phyloP scores from a whole-genome alignment of 64 coral and sea anemone genomes.

The Porites lutea region DNA sequence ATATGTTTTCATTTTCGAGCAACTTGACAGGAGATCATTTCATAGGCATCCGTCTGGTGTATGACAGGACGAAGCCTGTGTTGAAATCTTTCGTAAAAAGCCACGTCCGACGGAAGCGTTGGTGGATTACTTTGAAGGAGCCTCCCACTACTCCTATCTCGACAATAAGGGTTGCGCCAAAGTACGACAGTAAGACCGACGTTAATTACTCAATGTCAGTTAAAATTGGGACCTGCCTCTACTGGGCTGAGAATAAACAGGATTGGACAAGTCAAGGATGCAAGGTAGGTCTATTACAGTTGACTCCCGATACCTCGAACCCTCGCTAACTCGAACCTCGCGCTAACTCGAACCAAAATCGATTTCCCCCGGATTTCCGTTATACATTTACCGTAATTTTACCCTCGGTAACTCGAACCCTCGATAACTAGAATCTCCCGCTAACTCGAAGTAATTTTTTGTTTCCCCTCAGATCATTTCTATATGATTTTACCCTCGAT shows the following conservation, averaged over 20 bases:
- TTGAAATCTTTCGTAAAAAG: background rate
- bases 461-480: too few relatives aligned
- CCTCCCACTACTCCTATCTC: slow-evolving; percentile 49
- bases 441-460: too few relatives aligned
- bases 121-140: slow-evolving; percentile 45
- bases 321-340: too few relatives aligned
- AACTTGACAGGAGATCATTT: background rate
- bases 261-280: slow-evolving; percentile 60
- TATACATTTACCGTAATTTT: too few relatives aligned
- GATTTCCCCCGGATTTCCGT: too few relatives aligned
- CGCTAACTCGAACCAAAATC: too few relatives aligned
- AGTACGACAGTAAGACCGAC: slow-evolving; percentile 3
- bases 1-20: slow-evolving; percentile 1
- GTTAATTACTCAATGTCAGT: slow-evolving; percentile 37
- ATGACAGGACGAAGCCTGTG: background rate
- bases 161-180: background rate
- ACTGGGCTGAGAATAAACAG: slow-evolving; percentile 29
- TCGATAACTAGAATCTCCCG: too few relatives aligned
- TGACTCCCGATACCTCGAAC: too few relatives aligned
- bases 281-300: background rate
- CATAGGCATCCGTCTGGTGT: background rate
- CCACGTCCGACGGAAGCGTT: slow-evolving; percentile 24
- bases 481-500: too few relatives aligned
- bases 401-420: too few relatives aligned
- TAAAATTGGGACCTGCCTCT: slow-evolving; percentile 27